A percentile compares a stretch with the other conserved stretches of the same genome.
These are phyloP conservation scores for Macrosteles quadrilineatus DNA, from an alignment of 1,140 invertebrate genomes.

Conservation along the genomic window DNA sequence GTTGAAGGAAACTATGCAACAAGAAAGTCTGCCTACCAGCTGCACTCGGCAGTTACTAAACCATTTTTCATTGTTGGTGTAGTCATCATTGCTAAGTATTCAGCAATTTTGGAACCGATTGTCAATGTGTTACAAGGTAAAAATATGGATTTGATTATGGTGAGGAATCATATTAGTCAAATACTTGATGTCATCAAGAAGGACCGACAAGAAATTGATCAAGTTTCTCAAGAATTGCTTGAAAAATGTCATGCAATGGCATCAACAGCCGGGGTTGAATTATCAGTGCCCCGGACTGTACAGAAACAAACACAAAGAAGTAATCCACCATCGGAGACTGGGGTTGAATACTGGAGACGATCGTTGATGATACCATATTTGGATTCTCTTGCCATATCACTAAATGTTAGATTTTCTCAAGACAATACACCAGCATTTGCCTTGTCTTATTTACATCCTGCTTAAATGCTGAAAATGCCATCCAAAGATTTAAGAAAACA, in stretches of 20 bases:
- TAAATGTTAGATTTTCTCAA: too few relatives aligned
- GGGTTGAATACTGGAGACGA: slow-evolving; percentile 33
- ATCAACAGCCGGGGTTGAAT: slow-evolving; percentile 26
- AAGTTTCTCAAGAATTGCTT: slow-evolving; percentile 26
- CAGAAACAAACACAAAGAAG: slow-evolving; percentile 30
- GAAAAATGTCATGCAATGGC: slow-evolving; percentile 29
- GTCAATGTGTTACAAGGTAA: slow-evolving; percentile 36
- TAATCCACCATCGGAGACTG: slow-evolving; percentile 32
- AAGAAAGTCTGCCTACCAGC: slow-evolving; percentile 37
- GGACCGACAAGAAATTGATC: slow-evolving; percentile 28
- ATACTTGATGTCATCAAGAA: slow-evolving; percentile 30
- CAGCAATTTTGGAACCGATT: slow-evolving; percentile 38
- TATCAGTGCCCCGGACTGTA: slow-evolving; percentile 29
- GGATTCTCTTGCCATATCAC: slow-evolving; percentile 38
- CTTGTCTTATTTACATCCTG: slow-evolving; percentile 25
- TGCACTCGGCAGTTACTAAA: slow-evolving; percentile 36
- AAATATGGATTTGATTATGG: slow-evolving; percentile 36
- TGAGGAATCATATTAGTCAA: slow-evolving; percentile 30
- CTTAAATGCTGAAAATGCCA: slow-evolving; percentile 22
- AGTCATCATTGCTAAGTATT: slow-evolving; percentile 39
- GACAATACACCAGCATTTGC: slow-evolving; percentile 26
- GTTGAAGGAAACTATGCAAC: slow-evolving; percentile 36
- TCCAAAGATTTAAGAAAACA: slow-evolving; percentile 18
- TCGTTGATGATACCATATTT: slow-evolving; percentile 39
- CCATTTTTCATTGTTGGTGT: slow-evolving; percentile 35